phyloP scores from a whole-genome alignment of 2,113 vertebrate genomes.

The Scytalopus superciliaris region DNA sequence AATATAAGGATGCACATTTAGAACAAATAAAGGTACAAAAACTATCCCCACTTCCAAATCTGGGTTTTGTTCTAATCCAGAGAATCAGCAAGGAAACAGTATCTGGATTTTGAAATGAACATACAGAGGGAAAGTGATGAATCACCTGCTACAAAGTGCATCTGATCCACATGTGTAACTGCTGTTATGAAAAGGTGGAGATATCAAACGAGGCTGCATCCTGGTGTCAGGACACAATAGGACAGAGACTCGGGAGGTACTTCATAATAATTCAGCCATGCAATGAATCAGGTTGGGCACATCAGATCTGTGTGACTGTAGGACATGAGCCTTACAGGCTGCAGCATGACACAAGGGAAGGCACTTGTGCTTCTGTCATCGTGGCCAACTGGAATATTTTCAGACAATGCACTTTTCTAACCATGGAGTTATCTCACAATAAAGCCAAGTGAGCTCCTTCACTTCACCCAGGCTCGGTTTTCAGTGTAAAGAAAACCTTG shows the following conservation, averaged over 20 bases:
- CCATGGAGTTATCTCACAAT: background rate
- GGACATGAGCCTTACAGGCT: background rate
- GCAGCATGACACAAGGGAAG: accelerated
- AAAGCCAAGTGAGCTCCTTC: background rate
- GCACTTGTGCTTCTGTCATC: background rate
- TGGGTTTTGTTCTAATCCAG: background rate
- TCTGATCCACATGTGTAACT: background rate
- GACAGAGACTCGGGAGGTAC: background rate
- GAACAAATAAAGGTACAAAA: background rate
- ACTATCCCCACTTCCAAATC: background rate
- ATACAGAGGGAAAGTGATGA: background rate
- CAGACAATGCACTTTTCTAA: background rate
- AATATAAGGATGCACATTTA: background rate
- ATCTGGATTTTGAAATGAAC: background rate
- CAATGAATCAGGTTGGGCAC: background rate
- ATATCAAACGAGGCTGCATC: background rate
- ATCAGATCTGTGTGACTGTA: background rate
- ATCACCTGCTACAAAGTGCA: background rate
- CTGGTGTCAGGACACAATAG: no score
- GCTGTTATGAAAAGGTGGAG: background rate
- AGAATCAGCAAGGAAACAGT: background rate
- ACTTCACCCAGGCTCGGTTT: background rate
- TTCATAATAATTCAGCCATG: background rate
- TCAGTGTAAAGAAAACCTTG: background rate
- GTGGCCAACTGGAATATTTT: background rate